Percentiles rank a stretch among this genome's conserved stretches.
Evolutionary conservation across 2,113 vertebrate genomes (phyloP).

Genomic region (Clupea harengus): DNA sequence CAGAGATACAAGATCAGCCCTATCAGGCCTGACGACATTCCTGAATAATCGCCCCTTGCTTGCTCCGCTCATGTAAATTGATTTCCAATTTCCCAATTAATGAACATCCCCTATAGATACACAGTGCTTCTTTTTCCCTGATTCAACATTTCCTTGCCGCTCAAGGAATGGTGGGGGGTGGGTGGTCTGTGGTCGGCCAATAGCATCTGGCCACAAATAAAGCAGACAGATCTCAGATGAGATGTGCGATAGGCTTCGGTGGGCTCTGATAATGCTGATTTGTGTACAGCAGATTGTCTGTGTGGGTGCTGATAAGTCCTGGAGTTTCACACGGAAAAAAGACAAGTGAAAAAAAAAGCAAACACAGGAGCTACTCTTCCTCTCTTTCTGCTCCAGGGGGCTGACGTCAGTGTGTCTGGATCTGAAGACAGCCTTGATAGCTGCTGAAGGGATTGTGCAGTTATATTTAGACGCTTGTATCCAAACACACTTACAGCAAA

Average conservation of each 20-base stretch:
- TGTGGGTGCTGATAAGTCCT: not conserved
- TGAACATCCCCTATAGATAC: constrained; percentile 48
- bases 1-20: not conserved
- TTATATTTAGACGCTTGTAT: not conserved
- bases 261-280: not conserved
- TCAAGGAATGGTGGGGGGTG: not conserved
- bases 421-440: not conserved
- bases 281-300: not conserved
- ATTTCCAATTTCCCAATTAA: constrained; percentile 66
- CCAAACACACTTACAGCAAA: not conserved
- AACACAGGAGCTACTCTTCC: too few relatives aligned
- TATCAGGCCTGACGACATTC: constrained; percentile 46
- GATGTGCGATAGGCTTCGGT: not conserved
- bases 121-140: constrained; percentile 42
- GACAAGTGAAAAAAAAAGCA: not conserved
- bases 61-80: constrained; percentile 61
- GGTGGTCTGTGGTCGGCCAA: constrained; percentile 5
- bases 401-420: not conserved
- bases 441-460: not conserved
- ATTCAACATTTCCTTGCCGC: constrained; percentile 56
- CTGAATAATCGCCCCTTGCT: constrained; percentile 49
- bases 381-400: too few relatives aligned
- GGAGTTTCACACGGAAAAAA: not conserved
- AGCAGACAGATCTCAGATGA: constrained; percentile 5
- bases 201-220: constrained; percentile 33